These are phyloP conservation scores for Turdus rufiventris DNA, from an alignment of 2,113 vertebrate species.

Conservation along the genomic window DNA sequence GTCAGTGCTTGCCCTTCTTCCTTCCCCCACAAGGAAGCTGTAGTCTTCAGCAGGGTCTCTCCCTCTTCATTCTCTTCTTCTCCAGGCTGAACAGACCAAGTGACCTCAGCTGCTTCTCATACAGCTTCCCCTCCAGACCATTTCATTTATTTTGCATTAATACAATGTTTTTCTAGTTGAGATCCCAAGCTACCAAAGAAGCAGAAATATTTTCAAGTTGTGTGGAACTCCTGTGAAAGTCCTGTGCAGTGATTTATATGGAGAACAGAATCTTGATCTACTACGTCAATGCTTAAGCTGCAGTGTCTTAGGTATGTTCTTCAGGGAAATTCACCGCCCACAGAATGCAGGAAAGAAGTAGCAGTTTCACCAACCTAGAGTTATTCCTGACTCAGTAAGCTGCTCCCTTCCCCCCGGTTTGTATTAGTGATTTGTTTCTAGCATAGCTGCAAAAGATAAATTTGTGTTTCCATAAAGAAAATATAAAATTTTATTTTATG, in stretches of 20 bases:
- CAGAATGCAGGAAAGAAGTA: background rate
- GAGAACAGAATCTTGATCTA: background rate
- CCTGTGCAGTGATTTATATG: background rate
- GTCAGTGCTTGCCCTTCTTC: accelerated
- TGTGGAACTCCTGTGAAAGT: background rate
- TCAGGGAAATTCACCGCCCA: background rate
- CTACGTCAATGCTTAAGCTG: background rate
- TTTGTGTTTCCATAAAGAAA: background rate
- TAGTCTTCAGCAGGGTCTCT: background rate
- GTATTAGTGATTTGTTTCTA: background rate
- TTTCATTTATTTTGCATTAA: background rate
- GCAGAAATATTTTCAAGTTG: background rate
- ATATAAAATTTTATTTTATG: background rate
- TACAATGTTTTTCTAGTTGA: background rate
- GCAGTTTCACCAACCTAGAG: background rate
- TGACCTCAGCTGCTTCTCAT: background rate
- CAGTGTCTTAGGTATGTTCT: background rate
- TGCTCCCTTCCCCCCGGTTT: accelerated
- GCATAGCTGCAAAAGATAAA: background rate
- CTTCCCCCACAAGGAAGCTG: background rate
- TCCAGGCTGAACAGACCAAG: background rate
- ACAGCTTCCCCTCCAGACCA: accelerated
- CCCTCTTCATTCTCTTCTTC: background rate
- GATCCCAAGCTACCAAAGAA: background rate
- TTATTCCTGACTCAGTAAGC: background rate